Evolutionary conservation across 1,140 invertebrate genomes (phyloP), one percentile per base, ranked within the genome.

Genomic region (Ganaspis sp.): DNA sequence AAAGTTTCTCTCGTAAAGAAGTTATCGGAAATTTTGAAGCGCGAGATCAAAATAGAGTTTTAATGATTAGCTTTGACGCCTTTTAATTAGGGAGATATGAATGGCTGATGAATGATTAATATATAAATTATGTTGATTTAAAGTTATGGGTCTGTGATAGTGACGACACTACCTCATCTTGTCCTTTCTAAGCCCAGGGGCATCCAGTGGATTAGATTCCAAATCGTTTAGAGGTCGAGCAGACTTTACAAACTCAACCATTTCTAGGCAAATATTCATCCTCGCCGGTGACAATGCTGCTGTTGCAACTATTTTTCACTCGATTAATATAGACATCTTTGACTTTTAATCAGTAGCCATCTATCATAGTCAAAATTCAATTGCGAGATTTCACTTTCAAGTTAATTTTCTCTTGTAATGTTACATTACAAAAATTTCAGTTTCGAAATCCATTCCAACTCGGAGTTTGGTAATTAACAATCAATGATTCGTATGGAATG

Each of bases 151-250:
- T 12, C n/a, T n/a, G 42, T 45, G 42, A 45, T 29, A 72, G 75
- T 85, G 83, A 85, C 84, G 84, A 85, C 83, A 85, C 75, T 29
- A 19, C 45, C 64, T 84, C 75, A 82, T 77, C 82, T 84, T 23
- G 42, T 45, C 42, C 42, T 45, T 45, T 45, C 42, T 45, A 45
- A 45, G 42, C 42, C 42, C 42, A 45, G 42, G 42, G 42, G 42
- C 42, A 45, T 45, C 42, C 42, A 45, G 42, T 45, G 42, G 12
- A 45, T 45, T 45, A n/a, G 42, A 45, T 45, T 45, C 42, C 42
- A 45, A 45, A 45, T 45, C 42, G 42, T 45, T 45, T 45, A 45
- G 42, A 45, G 42, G 42, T 45, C 42, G 42, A 45, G 29, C 29
- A 34, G 6, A 6, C 12, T 15, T 4, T 15, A 45, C 6, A 15